phyloP scores from a whole-genome alignment of 2,113 vertebrate species.

The Tricholaema leucomelas region DNA sequence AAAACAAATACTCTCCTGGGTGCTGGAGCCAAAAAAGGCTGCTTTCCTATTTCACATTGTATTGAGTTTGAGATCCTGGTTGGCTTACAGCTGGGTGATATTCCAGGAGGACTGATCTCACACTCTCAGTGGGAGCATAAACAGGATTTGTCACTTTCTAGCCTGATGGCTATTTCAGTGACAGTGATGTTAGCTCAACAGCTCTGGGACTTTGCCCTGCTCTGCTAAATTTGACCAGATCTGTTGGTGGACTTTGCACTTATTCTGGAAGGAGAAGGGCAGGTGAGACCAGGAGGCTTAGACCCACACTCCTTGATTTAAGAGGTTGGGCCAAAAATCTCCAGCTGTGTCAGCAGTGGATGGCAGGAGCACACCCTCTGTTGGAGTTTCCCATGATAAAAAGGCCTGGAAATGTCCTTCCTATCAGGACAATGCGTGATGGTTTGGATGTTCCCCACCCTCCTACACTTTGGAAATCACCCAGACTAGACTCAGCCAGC shows the following conservation, averaged over 20 bases:
- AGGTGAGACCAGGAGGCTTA: not conserved
- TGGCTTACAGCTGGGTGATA: not conserved
- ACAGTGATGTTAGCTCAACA: not conserved
- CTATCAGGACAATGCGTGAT: not conserved
- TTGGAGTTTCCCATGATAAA: not conserved
- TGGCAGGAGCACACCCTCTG: not conserved
- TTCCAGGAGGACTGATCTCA: not conserved
- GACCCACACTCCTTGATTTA: not conserved
- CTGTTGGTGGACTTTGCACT: not conserved
- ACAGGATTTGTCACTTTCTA: not conserved
- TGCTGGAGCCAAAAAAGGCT: not conserved
- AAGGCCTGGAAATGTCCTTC: not conserved
- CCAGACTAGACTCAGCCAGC: too few species aligned
- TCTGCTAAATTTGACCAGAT: not conserved
- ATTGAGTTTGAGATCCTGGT: not conserved
- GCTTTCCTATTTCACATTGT: not conserved
- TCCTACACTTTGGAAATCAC: too few species aligned
- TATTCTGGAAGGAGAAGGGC: not conserved
- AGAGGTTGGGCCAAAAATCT: not conserved
- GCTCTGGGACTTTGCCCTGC: not conserved
- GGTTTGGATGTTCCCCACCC: too few species aligned
- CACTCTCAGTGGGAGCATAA: not conserved
- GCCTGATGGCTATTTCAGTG: not conserved
- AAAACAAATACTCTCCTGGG: constrained; percentile 13
- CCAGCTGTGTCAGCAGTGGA: not conserved